Evolutionary conservation across 2,113 vertebrate species (phyloP).

Genomic region (Neodontobutis hainanensis): DNA sequence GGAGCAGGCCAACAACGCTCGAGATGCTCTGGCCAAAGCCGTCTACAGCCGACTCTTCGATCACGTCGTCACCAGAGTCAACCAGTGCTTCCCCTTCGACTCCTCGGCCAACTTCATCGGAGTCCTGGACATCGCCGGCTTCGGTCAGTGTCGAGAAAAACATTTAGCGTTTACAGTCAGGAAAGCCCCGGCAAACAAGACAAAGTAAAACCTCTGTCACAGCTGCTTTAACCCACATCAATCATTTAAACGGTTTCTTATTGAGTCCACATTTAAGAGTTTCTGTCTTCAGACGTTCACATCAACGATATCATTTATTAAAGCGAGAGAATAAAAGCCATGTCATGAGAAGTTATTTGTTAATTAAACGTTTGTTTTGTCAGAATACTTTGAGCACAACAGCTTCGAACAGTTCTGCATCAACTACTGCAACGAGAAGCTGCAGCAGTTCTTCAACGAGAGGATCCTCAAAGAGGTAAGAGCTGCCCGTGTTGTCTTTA

Average conservation of each 20-base stretch:
- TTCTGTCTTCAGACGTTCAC: too few relatives aligned
- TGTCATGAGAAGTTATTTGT: too few relatives aligned
- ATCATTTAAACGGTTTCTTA: too few relatives aligned
- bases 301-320: too few relatives aligned
- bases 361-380: not conserved
- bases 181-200: too few relatives aligned
- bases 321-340: too few relatives aligned
- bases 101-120: conserved; percentile 94
- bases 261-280: too few relatives aligned
- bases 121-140: conserved; percentile 97
- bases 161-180: too few relatives aligned
- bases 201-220: too few relatives aligned
- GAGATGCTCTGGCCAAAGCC: conserved; percentile 94
- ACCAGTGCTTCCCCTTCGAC: conserved; percentile 97
- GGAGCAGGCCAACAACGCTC: conserved; percentile 95
- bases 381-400: conserved; percentile 99
- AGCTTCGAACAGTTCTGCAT: conserved; percentile 99
- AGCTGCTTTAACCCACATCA: too few relatives aligned
- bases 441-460: conserved; percentile 99
- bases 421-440: conserved; percentile 99
- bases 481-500: too few relatives aligned
- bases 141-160: conserved; percentile 80
- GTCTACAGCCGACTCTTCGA: conserved; percentile 97
- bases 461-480: conserved; percentile 98
- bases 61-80: conserved; percentile 95